Conservation (phyloP, 2,797 vertebrate species). For the Acanthurus lineatus region DNA sequence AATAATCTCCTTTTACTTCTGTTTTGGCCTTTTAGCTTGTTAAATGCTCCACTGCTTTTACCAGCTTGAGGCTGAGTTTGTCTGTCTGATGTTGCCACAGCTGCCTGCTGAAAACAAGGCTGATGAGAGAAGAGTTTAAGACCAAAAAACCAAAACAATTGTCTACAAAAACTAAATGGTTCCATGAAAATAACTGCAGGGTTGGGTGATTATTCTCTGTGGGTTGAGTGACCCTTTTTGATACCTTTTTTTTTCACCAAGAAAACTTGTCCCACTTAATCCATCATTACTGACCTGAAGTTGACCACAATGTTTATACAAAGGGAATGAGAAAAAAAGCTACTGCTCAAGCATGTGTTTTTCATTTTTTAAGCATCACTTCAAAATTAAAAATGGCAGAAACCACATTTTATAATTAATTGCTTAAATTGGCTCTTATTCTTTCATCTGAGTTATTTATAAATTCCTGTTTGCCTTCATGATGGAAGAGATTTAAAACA, state of each 20-base stretch:
- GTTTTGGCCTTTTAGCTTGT: slow-evolving; percentile 4
- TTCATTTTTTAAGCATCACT: not conserved
- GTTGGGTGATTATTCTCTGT: slow-evolving; percentile 5
- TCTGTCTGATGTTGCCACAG: not conserved
- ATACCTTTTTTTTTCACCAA: not conserved
- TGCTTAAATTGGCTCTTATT: not conserved
- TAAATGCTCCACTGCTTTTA: not conserved
- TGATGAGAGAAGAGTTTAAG: not conserved
- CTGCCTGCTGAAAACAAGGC: slow-evolving; percentile 1
- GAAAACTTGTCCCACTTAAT: slow-evolving; percentile 11
- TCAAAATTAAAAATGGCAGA: not conserved
- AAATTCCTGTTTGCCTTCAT: not conserved
- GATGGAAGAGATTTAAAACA: not conserved
- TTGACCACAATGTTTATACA: slow-evolving; percentile 3
- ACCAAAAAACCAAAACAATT: not conserved
- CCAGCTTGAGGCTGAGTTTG: slow-evolving; percentile 4
- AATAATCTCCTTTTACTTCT: not conserved
- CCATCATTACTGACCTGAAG: slow-evolving; percentile 16
- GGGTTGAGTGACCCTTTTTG: not conserved
- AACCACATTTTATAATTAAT: not conserved
- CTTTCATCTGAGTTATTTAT: not conserved
- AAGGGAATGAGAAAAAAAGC: slow-evolving; percentile 8
- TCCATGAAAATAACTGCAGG: not conserved
- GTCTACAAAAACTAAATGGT: not conserved
- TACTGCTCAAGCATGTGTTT: slow-evolving; percentile 1